Conservation (phyloP, 2,888 invertebrate species). For the Proisotoma minuta region DNA sequence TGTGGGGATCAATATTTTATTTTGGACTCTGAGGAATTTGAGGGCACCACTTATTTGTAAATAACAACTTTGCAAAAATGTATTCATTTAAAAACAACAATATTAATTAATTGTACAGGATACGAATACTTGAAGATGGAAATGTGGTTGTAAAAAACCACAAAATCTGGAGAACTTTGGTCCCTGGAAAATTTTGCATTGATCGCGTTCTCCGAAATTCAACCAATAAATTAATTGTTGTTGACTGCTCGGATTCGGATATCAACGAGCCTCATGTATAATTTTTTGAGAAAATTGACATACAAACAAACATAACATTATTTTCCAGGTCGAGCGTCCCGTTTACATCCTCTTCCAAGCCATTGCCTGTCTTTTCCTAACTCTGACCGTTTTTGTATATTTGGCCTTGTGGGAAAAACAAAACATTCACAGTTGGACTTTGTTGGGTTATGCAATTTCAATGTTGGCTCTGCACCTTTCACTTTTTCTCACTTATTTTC, state of each 20-base stretch:
- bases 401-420: conserved; percentile 32
- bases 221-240: conserved; percentile 20
- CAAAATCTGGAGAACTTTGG: conserved; percentile 22
- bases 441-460: conserved; percentile 21
- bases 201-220: conserved; percentile 24
- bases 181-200: conserved; percentile 23
- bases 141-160: conserved; percentile 14
- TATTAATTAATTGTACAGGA: conserved; percentile 8
- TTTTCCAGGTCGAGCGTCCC: background rate
- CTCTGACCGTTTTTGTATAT: conserved; percentile 26
- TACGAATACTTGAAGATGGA: conserved; percentile 27
- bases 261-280: background rate
- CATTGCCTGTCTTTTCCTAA: conserved; percentile 19
- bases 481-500: conserved; percentile 18
- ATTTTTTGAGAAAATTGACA: background rate
- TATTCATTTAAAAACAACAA: background rate
- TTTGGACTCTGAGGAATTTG: background rate
- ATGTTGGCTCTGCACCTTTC: conserved; percentile 22
- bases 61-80: background rate
- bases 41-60: conserved; percentile 18
- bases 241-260: conserved; percentile 24
- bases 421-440: conserved; percentile 26
- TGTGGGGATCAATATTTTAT: background rate
- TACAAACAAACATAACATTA: background rate
- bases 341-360: conserved; percentile 20